These are phyloP conservation scores for Oscheius sp. DNA, from an alignment of 2,888 invertebrate genomes.

Conservation along the genomic window DNA sequence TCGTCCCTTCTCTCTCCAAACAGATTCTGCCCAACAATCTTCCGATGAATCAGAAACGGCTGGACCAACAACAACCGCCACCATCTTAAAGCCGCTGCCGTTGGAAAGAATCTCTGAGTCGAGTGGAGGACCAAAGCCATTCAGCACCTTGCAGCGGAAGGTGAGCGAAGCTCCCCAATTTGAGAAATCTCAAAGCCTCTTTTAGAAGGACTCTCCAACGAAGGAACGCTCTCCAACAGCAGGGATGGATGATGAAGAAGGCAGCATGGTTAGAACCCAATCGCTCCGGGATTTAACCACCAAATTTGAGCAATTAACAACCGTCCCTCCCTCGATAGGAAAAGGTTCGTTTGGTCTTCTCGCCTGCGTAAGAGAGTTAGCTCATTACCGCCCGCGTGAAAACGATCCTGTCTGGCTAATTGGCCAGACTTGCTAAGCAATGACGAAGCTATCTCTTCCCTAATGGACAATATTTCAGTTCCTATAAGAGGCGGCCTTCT, in stretches of 20 bases:
- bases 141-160: constrained; percentile 37
- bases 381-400: constrained; percentile 19
- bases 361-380: not conserved
- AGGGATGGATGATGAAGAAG: constrained; percentile 10
- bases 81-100: constrained; percentile 1
- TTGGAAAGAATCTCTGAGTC: constrained; percentile 17
- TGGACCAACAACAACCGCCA: constrained; percentile 28
- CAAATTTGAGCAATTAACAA: constrained; percentile 58
- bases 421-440: constrained; percentile 14
- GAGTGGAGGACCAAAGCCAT: constrained; percentile 31
- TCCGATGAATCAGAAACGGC: constrained; percentile 35
- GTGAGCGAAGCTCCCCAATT: not conserved
- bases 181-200: constrained; percentile 3
- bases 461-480: not conserved
- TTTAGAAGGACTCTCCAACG: constrained; percentile 34
- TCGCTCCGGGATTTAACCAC: constrained; percentile 62
- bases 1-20: constrained; percentile 65
- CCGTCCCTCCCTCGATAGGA: constrained; percentile 6
- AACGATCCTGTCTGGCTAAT: constrained; percentile 6
- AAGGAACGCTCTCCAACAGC: constrained; percentile 28
- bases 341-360: not conserved
- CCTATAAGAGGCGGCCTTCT: constrained; percentile 9
- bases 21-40: constrained; percentile 15
- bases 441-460: not conserved
- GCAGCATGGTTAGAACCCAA: constrained; percentile 54